Percentiles rank a stretch among this genome's conserved stretches.
phyloP scores from a whole-genome alignment of 1,140 invertebrate species.

The Cardiocondyla obscurior region DNA sequence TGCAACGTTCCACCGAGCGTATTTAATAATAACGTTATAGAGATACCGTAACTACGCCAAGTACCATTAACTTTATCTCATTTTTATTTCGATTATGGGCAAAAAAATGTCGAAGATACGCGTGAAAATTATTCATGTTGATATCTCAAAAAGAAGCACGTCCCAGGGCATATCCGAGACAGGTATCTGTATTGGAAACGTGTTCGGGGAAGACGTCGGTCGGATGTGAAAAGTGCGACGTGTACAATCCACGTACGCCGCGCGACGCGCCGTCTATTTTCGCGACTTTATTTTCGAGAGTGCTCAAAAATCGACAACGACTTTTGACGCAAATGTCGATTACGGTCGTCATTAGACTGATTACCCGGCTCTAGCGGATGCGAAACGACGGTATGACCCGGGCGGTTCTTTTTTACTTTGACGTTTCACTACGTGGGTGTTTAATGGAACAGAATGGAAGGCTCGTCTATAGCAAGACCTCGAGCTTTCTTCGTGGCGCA shows the following conservation, averaged over 20 bases:
- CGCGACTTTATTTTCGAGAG: conserved; percentile 31
- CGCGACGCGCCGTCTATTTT: conserved; percentile 17
- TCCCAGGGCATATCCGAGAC: background rate
- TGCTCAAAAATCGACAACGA: conserved; percentile 15
- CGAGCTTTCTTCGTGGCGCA: conserved; percentile 35
- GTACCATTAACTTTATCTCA: background rate
- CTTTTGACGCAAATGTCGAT: conserved; percentile 25
- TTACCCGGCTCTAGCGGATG: conserved; percentile 14
- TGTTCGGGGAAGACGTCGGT: conserved; percentile 24
- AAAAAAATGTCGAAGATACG: background rate
- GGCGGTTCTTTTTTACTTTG: background rate
- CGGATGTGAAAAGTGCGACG: conserved; percentile 32
- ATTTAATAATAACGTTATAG: background rate
- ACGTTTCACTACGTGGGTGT: background rate
- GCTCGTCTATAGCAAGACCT: background rate
- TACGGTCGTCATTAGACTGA: conserved; percentile 40
- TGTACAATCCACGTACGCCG: conserved; percentile 7
- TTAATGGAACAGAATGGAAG: conserved; percentile 52
- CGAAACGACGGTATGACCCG: background rate
- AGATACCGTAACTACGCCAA: background rate
- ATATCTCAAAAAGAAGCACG: background rate
- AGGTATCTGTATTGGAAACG: conserved; percentile 42
- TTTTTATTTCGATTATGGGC: background rate
- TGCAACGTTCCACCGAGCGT: background rate
- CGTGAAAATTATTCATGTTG: conserved; percentile 39